phyloP scores from a whole-genome alignment of 2,113 vertebrate species.

The Tragelaphus imberbis region DNA sequence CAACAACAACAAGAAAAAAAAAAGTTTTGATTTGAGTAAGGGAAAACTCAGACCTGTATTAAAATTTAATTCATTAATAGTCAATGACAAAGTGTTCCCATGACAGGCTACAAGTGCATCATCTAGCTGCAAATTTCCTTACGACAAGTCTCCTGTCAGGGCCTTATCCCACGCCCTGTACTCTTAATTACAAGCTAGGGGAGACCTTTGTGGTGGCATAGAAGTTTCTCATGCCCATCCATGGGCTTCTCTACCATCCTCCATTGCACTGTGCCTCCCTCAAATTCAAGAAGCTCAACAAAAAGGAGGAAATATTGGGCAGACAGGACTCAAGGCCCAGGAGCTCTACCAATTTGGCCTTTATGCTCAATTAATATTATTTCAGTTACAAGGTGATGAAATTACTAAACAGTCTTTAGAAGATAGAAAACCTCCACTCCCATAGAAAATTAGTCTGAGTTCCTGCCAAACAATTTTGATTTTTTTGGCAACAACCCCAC shows the following conservation, averaged over 20 bases:
- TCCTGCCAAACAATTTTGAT: neutral
- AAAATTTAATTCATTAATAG: neutral
- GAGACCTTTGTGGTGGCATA: neutral
- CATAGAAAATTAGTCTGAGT: neutral
- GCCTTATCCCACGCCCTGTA: accelerated
- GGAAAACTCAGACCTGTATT: neutral
- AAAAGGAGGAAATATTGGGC: neutral
- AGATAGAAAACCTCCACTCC: neutral
- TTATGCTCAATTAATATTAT: neutral
- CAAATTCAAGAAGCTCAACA: neutral
- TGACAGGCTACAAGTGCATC: neutral
- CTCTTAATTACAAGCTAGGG: neutral
- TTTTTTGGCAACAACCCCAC: neutral
- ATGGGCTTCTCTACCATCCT: neutral
- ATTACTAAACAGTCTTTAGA: neutral
- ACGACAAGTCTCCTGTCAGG: accelerated
- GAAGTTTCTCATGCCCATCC: neutral
- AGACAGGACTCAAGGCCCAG: neutral
- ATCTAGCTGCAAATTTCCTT: too few relatives aligned
- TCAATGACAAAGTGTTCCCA: neutral
- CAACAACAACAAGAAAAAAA: neutral
- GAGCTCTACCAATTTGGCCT: neutral
- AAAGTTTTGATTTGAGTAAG: neutral
- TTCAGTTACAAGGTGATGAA: neutral
- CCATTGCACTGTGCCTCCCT: neutral